Evolutionary conservation across 2,888 invertebrate species (phyloP), one percentile per base, ranked within the genome.

Genomic region (Meloe dianella): DNA sequence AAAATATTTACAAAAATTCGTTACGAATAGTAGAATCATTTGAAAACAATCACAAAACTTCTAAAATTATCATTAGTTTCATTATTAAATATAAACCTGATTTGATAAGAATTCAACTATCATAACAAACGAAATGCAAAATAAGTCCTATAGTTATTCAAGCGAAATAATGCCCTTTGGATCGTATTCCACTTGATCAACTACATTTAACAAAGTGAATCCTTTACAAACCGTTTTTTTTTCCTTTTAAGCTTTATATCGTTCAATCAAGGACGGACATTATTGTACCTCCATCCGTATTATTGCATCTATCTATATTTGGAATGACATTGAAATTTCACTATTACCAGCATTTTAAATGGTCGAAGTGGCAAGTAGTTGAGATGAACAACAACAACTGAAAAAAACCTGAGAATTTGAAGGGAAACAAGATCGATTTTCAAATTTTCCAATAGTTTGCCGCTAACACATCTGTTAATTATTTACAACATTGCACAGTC

Each of bases 401-500:
- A 41, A 7, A 14, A 14, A 41, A 41, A 41, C 41, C 41, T 41
- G 41, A 41, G 41, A 41, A 12, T 35, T 35, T 35, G 17, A 41
- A 41, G 41, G 17, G 12, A 35, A 3, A 35, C 12, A 4, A 4
- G 35, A 35, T 32, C 8, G 32, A 32, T 32, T 32, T 38, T n/a
- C 38, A 38, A 41, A 41, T n/a, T 14, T 38, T 14, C 14, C 17
- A 12, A 6, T n/a, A 35, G 12, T 12, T 35, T 35, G 12, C 12
- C n/a, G n/a, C n/a, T n/a, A n/a, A n/a, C n/a, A n/a, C n/a, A n/a
- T n/a, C 4, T 35, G n/a, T 8, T 22, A 12, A 57, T 22, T 79
- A 79, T 79, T 62, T 79, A 80, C 79, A 80, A 74, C 66, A 82
- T 82, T 82, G 82, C 82, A 82, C 81, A 76, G 77, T 77, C 72